These are phyloP conservation scores for Meandrina meandrites DNA, from an alignment of 92 coral and sea anemone species.

Conservation along the genomic window DNA sequence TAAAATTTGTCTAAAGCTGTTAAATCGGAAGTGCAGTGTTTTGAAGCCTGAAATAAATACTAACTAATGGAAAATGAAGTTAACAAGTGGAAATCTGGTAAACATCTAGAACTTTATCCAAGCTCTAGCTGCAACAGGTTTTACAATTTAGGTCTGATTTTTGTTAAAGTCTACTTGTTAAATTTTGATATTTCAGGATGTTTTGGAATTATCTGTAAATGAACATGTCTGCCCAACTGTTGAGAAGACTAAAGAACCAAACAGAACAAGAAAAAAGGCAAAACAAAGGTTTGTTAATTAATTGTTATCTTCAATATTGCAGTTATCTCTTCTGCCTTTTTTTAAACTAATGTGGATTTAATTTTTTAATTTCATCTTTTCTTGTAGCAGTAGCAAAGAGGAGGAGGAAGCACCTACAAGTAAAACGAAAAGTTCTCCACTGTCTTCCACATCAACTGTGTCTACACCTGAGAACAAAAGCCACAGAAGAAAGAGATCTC, in stretches of 20 bases:
- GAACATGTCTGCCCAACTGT: neutral
- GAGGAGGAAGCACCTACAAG: neutral
- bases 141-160: neutral
- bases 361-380: neutral
- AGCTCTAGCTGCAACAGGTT: neutral
- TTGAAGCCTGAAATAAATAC: no score
- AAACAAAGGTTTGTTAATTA: neutral
- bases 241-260: neutral
- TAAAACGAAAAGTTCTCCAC: neutral
- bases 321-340: neutral
- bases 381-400: neutral
- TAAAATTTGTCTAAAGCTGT: no score
- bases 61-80: neutral
- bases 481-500: neutral
- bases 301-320: neutral
- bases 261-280: neutral
- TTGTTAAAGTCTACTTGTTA: neutral
- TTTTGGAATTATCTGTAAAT: neutral
- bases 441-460: slow-evolving; percentile 10
- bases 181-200: slow-evolving; percentile 16
- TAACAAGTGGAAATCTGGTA: neutral
- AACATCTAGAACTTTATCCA: neutral
- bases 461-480: neutral
- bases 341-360: neutral
- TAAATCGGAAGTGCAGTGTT: no score